Base-by-base conservation (phyloP, 1,140 invertebrate genomes). In the Bombus pascuorum region DNA sequence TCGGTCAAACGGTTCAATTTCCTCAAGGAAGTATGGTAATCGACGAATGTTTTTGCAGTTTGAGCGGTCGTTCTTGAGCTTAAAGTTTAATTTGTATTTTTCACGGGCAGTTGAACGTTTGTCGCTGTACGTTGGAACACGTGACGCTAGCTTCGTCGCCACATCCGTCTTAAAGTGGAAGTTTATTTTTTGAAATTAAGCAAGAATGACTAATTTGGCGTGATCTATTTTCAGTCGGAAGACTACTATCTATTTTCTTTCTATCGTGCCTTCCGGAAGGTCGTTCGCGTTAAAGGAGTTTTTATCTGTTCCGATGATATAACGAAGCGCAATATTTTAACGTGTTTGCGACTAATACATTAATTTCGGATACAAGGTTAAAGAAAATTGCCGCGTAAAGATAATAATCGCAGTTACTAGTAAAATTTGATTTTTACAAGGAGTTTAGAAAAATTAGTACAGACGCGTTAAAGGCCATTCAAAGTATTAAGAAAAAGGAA, bases 161-260 rank as follows among this genome's bases (percentile, higher is more conserved):
- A 12, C 25, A 39, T 32, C 32, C 57, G 42, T 77, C 25, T 18
- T 1, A 4, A 75, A 47, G 10, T 34, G 12, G 22, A 53, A 53
- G 22, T 39, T 42, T 34, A 13, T 78, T 78, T 66, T 78, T 44
- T 1, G 12, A 32, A 32, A 78, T 76, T 28, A 18, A 34, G 47
- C 34, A 39, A 37, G 12, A 59, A 18, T 44, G 76, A 65, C 37
- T 65, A 78, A 78, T 39, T 22, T n/a, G 0, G 15, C 37, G 59
- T 28, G 59, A 78, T 39, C 39, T 32, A 78, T 78, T 78, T 28
- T 18, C 1, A 32, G 59, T 42, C 18, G 10, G 6, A 15, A 77
- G 28, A 22, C 59, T 13, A 25, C 9, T 32, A 78, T 78, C 65
- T 66, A 78, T 78, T 66, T 78, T 66, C 76, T 78, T 44, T 78